phyloP scores from a whole-genome alignment of 2,888 invertebrate genomes.

The Himalopsyche japonica region DNA sequence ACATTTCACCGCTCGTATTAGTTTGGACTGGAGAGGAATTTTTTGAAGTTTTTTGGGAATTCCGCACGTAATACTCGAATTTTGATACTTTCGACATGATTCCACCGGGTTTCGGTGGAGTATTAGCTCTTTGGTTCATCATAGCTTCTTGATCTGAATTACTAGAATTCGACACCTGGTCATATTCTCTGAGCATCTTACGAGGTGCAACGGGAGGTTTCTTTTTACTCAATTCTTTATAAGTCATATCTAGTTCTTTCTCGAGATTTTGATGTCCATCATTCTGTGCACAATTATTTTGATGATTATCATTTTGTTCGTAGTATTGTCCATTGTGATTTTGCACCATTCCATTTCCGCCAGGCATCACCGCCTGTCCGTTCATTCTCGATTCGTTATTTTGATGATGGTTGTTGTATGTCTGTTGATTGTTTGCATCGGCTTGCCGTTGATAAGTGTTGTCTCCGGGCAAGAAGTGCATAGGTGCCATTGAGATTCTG shows the following conservation, averaged over 20 bases:
- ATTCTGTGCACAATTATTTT: conserved; percentile 42
- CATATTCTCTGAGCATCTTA: conserved; percentile 60
- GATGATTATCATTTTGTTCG: conserved; percentile 42
- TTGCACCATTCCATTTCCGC: not conserved
- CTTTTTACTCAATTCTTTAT: conserved; percentile 59
- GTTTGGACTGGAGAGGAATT: conserved; percentile 45
- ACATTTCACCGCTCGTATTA: conserved; percentile 48
- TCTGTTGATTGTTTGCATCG: not conserved
- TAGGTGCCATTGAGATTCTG: conserved; percentile 77
- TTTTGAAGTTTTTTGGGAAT: conserved; percentile 59
- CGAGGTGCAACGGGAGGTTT: conserved; percentile 70
- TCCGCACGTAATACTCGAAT: conserved; percentile 76
- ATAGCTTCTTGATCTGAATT: conserved; percentile 51
- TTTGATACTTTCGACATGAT: conserved; percentile 79
- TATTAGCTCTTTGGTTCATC: not conserved
- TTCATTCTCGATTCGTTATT: not conserved
- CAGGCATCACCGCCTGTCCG: not conserved
- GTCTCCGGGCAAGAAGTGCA: conserved; percentile 62
- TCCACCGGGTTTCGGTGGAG: conserved; percentile 51
- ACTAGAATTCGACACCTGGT: conserved; percentile 52
- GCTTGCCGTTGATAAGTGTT: conserved; percentile 12
- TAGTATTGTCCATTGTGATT: conserved; percentile 27
- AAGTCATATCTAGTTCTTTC: conserved; percentile 55
- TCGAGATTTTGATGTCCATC: conserved; percentile 52
- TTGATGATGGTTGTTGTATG: not conserved